These are phyloP conservation scores for Anableps anableps DNA, from an alignment of 2,797 vertebrate genomes.

Conservation along the genomic window DNA sequence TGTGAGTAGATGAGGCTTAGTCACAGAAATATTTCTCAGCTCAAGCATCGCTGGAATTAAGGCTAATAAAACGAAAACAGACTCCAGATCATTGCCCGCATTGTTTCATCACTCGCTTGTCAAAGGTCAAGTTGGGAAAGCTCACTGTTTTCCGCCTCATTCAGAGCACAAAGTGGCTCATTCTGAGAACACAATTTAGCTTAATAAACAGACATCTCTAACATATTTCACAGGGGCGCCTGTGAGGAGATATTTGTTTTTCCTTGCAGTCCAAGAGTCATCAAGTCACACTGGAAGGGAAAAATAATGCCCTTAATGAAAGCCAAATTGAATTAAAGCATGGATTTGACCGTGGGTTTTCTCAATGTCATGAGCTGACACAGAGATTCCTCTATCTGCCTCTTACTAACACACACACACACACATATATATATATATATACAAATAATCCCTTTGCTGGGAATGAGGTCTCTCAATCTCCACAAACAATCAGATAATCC, in stretches of 20 bases:
- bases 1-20: constrained; percentile 18
- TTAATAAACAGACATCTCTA: constrained; percentile 53
- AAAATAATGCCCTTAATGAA: constrained; percentile 80
- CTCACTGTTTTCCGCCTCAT: constrained; percentile 14
- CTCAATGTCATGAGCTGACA: constrained; percentile 77
- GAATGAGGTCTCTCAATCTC: constrained; percentile 80
- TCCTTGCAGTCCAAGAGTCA: constrained; percentile 65
- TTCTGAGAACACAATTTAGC: constrained; percentile 42
- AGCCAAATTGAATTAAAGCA: constrained; percentile 80
- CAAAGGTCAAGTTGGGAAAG: constrained; percentile 49
- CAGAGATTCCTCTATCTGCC: constrained; percentile 65
- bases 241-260: constrained; percentile 67
- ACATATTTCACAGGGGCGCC: constrained; percentile 44
- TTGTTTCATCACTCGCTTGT: constrained; percentile 40
- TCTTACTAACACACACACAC: constrained; percentile 39
- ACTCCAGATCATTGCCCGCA: constrained; percentile 20
- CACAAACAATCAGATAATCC: constrained; percentile 83
- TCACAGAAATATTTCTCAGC: constrained; percentile 36
- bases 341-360: constrained; percentile 77
- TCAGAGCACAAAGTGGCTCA: constrained; percentile 40
- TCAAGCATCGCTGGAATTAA: constrained; percentile 1
- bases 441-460: constrained; percentile 69
- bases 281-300: constrained; percentile 60
- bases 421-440: constrained; percentile 45
- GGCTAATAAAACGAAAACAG: constrained; percentile 44